Base-by-base conservation (phyloP, 2,797 vertebrate genomes). In the Amniataba percoides region DNA sequence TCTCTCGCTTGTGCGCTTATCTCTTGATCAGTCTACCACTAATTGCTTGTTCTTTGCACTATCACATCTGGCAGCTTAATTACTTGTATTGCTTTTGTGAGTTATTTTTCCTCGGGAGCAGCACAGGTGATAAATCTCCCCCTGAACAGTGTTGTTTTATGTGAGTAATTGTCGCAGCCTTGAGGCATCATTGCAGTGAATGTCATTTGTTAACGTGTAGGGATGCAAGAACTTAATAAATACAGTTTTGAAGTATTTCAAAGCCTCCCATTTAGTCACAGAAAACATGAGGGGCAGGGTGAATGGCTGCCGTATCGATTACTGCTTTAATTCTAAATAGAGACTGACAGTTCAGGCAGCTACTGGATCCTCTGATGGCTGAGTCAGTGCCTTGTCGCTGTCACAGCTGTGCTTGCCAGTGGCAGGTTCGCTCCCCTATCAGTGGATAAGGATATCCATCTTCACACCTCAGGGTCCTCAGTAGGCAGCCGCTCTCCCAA, bases 391-490 rank as follows among this genome's bases (percentile, higher is more conserved):
- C 81, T 80, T 81, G 84, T 91, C 75, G 64, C 86, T 85, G 87
- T 92, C 91, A 93, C 87, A 81, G 82, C 82, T 79, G 83, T 86
- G 80, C 86, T 86, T 80, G 86, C 89, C 85, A 71, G 77, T 88
- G 90, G 90, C 90, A 90, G 87, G 78, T 88, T 88, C 78, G 92
- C 86, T 88, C 86, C 86, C 78, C 80, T 77, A 83, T 86, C 78
- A 86, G 69, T 69, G 80, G 77, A 81, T 90, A 80, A 91, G 85
- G 87, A 93, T 93, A 93, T 94, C 87, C 86, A 92, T 92, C 87
- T 91, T 89, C 74, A 72, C 85, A 88, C 92, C 88, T 90, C 82
- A 70, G 90, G 89, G 83, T 86, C 78, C 72, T 81, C 81, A 69
- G 70, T 34, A 77, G 81, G 78, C 83, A 83, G 84, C 67, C 56